These are phyloP conservation scores for Panagrolaimus sp. DNA, from an alignment of 1,140 invertebrate genomes.

Conservation along the genomic window DNA sequence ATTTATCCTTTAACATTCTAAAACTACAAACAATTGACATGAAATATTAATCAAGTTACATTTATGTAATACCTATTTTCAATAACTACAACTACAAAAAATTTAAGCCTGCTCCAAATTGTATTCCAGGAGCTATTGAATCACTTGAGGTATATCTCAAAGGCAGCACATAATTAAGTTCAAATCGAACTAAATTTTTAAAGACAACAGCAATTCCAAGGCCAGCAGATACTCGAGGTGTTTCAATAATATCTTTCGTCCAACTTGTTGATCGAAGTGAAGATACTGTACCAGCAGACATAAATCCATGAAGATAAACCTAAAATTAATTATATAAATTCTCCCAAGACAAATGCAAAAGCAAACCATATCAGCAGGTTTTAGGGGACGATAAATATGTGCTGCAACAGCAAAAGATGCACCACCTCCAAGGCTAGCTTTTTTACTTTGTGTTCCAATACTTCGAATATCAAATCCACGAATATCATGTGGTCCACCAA, in stretches of 20 bases:
- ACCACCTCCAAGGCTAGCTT: constrained; percentile 43
- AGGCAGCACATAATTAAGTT: constrained; percentile 57
- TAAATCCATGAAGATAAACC: constrained; percentile 52
- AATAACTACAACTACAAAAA: constrained; percentile 39
- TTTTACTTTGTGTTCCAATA: constrained; percentile 45
- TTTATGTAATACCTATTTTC: background rate
- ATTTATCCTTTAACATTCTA: constrained; percentile 3
- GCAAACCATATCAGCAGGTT: constrained; percentile 46
- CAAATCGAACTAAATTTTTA: constrained; percentile 48
- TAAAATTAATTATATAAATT: constrained; percentile 31
- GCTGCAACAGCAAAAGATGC: constrained; percentile 35
- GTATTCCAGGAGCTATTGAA: constrained; percentile 35
- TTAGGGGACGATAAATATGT: constrained; percentile 49
- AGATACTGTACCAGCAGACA: constrained; percentile 44
- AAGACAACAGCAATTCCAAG: constrained; percentile 47
- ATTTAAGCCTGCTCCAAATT: constrained; percentile 53
- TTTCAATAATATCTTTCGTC: constrained; percentile 43
- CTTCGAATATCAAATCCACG: constrained; percentile 55
- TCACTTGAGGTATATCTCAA: constrained; percentile 47
- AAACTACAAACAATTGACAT: constrained; percentile 14
- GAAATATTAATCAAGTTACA: constrained; percentile 16
- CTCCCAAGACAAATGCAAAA: background rate
- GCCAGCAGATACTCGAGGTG: constrained; percentile 44
- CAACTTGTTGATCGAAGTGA: constrained; percentile 36
- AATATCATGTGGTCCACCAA: constrained; percentile 55